Base-by-base conservation (phyloP, 2,888 invertebrate species). In the Serrognathus titanus region DNA sequence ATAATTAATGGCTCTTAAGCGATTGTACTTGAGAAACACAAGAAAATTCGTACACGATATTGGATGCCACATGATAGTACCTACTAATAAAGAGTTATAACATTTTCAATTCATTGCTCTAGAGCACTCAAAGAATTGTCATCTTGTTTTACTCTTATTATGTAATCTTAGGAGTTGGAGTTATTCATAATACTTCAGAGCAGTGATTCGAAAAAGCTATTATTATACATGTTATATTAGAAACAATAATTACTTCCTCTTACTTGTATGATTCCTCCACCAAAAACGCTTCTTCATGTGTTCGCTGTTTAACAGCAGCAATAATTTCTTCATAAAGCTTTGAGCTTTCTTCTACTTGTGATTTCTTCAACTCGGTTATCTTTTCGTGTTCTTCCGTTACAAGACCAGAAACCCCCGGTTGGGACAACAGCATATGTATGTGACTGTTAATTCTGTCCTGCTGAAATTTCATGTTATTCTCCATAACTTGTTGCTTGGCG, bases 231-330 rank as follows among this genome's bases (percentile, higher is more conserved):
- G 8, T 5, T 11, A 16, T 10, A 11, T 11, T 46, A 10, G 4
- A 20, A 46, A 46, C 16, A 13, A 9, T 45, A 47, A 12, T 37
- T 45, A 43, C 13, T 46, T 31, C 40, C 52, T 61, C 68, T 64
- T 74, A 84, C 85, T 84, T 84, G 63, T 84, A 85, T 1, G 85
- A 85, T 56, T 82, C 83, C 69, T 85, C 85, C 79, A 85, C 79
- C 38, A 85, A 70, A 70, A 84, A 84, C 39, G 83, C 79, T 71
- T 85, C 85, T 62, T 84, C 85, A 41, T 83, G 79, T 55, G 85
- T 85, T 62, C 84, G 80, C 62, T 83, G 81, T 66, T 82, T 82
- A 36, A 85, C 68, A 1, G 81, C 80, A 38, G 77, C 76, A 1
- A 84, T 78, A 9, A 84, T 66, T 49, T 70, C 70, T 39, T 74